Percentiles rank a stretch among this genome's conserved stretches.
Conservation (phyloP, 2,888 invertebrate genomes). For the Trissolcus japonicus region DNA sequence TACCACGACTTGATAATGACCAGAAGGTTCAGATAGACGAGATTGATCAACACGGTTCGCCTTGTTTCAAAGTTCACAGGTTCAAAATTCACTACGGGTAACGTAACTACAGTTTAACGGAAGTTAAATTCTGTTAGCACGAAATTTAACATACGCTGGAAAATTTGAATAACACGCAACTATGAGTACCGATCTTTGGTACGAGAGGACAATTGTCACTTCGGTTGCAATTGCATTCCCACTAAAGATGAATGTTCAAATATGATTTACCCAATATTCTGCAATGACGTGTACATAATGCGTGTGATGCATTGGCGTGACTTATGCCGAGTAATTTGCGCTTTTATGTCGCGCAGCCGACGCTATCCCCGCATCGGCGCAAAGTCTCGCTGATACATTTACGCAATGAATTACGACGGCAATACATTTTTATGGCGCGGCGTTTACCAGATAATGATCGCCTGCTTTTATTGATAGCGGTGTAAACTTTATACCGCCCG, state of each 20-base stretch:
- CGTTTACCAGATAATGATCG: conserved; percentile 45
- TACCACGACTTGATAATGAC: too few species aligned
- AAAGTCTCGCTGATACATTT: conserved; percentile 32
- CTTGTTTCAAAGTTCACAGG: too few species aligned
- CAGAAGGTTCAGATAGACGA: not conserved
- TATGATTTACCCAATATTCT: conserved; percentile 9
- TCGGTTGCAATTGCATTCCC: not conserved
- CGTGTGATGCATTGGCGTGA: conserved; percentile 32
- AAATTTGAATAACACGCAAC: too few species aligned
- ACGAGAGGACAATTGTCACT: too few species aligned
- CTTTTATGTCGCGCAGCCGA: conserved; percentile 33
- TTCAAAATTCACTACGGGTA: too few species aligned
- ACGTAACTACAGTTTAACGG: too few species aligned
- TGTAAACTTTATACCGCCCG: conserved; percentile 34
- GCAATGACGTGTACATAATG: conserved; percentile 27
- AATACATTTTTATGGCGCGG: conserved; percentile 40
- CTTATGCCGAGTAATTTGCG: conserved; percentile 37
- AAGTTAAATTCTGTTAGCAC: too few species aligned
- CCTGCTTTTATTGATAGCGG: conserved; percentile 28
- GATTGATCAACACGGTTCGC: too few species aligned
- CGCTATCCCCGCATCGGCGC: conserved; percentile 3
- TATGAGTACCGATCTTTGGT: too few species aligned
- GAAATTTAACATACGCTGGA: too few species aligned
- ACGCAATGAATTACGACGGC: conserved; percentile 24
- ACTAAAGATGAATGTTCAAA: not conserved